phyloP scores from a whole-genome alignment of 2,113 vertebrate species.

The Hippocampus zosterae region DNA sequence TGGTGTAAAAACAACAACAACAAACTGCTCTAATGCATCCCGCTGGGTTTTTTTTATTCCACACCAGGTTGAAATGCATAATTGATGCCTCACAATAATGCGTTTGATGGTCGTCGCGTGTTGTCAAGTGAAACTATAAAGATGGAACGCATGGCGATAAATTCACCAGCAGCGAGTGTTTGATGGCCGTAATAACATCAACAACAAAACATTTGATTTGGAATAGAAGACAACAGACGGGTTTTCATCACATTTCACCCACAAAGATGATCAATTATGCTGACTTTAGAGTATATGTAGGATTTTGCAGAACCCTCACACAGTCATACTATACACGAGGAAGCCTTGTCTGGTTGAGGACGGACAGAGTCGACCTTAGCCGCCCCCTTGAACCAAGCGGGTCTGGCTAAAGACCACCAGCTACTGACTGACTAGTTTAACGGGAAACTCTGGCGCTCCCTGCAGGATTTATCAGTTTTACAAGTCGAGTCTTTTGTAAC shows the following conservation, averaged over 20 bases:
- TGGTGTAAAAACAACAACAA: too few relatives aligned
- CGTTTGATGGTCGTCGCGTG: constrained; percentile 75
- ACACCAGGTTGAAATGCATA: constrained; percentile 70
- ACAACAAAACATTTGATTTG: constrained; percentile 16
- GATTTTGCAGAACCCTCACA: neutral
- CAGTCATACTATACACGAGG: too few relatives aligned
- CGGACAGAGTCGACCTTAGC: too few relatives aligned
- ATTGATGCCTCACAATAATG: constrained; percentile 84
- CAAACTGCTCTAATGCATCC: neutral
- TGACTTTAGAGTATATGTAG: neutral
- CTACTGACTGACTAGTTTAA: too few relatives aligned
- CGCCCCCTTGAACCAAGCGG: too few relatives aligned
- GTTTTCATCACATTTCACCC: neutral
- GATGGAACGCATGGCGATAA: constrained; percentile 38
- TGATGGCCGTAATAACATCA: neutral
- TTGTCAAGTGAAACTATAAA: constrained; percentile 66
- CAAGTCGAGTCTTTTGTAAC: neutral
- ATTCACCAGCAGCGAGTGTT: neutral
- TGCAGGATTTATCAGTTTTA: constrained; percentile 30
- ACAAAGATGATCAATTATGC: neutral
- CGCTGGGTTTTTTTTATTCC: neutral
- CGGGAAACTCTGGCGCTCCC: constrained; percentile 34
- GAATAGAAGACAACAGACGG: neutral
- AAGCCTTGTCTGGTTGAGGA: too few relatives aligned
- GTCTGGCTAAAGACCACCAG: too few relatives aligned